These are phyloP conservation scores for Sardina pilchardus DNA, from an alignment of 2,113 vertebrate genomes.

Conservation along the genomic window DNA sequence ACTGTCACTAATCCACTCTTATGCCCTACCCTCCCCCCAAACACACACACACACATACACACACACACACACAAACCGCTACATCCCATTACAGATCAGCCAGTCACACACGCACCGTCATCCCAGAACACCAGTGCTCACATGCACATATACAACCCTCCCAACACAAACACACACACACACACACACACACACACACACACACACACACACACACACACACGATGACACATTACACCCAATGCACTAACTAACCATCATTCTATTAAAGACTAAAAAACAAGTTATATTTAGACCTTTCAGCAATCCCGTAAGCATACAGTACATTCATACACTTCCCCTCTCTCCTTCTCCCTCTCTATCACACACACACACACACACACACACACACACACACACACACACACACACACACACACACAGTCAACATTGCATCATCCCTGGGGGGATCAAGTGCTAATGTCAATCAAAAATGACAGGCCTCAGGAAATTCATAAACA, in stretches of 20 bases:
- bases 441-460: not conserved
- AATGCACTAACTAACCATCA: too few relatives aligned
- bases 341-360: too few relatives aligned
- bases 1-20: constrained; percentile 2
- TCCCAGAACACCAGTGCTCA: not conserved
- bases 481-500: constrained; percentile 4
- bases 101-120: not conserved
- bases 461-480: constrained; percentile 2
- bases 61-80: constrained; percentile 15
- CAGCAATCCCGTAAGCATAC: too few relatives aligned
- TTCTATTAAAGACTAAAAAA: too few relatives aligned
- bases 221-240: too few relatives aligned
- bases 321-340: too few relatives aligned
- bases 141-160: not conserved
- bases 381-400: not conserved
- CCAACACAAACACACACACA: constrained; percentile 1
- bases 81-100: not conserved
- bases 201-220: not conserved
- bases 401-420: not conserved
- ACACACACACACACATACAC: constrained; percentile 5
- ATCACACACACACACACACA: not conserved
- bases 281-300: too few relatives aligned
- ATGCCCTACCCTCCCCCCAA: not conserved
- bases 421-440: not conserved
- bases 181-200: not conserved